These are phyloP conservation scores for Microplitis mediator DNA, from an alignment of 1,140 invertebrate species.

Conservation along the genomic window DNA sequence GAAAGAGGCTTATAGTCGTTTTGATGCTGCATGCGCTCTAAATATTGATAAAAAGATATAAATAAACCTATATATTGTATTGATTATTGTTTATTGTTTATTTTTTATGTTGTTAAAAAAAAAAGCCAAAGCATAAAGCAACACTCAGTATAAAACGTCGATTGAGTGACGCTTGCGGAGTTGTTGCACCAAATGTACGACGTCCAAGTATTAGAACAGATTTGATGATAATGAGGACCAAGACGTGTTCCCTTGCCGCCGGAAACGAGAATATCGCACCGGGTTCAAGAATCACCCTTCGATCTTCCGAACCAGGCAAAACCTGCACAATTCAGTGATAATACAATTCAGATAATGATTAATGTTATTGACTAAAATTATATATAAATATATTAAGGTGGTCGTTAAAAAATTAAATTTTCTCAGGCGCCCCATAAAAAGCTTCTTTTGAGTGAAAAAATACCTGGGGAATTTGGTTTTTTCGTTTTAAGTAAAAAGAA, in stretches of 20 bases:
- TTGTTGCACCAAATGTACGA: conserved; percentile 81
- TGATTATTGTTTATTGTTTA: conserved; percentile 1
- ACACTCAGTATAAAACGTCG: conserved; percentile 79
- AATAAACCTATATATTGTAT: neutral
- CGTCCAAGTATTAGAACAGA: conserved; percentile 84
- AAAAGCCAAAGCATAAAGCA: conserved; percentile 73
- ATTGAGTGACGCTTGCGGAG: conserved; percentile 82
- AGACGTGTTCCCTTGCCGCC: conserved; percentile 74
- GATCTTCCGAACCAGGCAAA: conserved; percentile 42
- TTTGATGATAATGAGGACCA: conserved; percentile 82
- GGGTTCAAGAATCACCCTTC: conserved; percentile 48
- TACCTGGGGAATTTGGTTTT: no score
- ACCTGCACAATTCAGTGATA: conserved; percentile 53
- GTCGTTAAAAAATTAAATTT: no score
- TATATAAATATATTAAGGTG: neutral
- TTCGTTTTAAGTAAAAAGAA: no score
- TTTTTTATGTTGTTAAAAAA: conserved; percentile 38
- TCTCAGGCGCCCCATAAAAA: no score
- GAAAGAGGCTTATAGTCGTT: neutral
- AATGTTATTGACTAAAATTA: neutral
- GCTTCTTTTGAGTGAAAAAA: no score
- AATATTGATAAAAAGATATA: neutral
- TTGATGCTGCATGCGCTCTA: no score
- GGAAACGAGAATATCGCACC: conserved; percentile 54
- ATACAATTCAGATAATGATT: neutral